Evolutionary conservation across 2,888 invertebrate genomes (phyloP), one percentile per base, ranked within the genome.

Genomic region (Sylvicola fuscatus): DNA sequence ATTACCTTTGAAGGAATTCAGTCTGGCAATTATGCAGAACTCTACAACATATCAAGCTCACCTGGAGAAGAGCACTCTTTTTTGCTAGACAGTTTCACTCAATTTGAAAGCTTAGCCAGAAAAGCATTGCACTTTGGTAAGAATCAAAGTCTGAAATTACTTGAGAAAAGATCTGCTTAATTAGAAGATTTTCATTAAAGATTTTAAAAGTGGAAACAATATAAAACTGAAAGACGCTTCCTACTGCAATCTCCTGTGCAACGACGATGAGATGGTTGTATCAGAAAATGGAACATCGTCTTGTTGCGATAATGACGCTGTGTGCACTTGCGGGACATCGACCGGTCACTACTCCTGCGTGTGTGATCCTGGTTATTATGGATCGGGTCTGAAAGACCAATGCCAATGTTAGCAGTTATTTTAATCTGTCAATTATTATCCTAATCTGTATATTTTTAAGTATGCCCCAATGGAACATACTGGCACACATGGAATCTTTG

Each of bases 301-400:
- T 35, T 76, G 76, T 46, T 77, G 76, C 46, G 70, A 74, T 48
- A 46, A 51, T 8, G 56, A 62, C 38, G 72, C 75, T 2, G 54
- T 60, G 11, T 77, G 76, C 47, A 61, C 66, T 10, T 77, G 77
- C 47, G 74, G 73, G 1, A 70, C 68, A 3, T 65, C 70, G 13
- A 72, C 72, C 0, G 77, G 76, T 2, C 70, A 71, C 45, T 76
- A 72, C 46, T 64, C 68, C n/a, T 78, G 77, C 44, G 52, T 70
- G 14, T 78, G 77, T 44, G 61, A 64, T 29, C 54, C 63, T 3
- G 77, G 77, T 10, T 72, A 64, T 47, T 72, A 70, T 46, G 76
- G 76, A 26, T 65, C 66, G 12, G 76, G 76, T 2, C 51, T 72
- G 2, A 53, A 51, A 41, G 63, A 65, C 33, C 63, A 65, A 14